Evolutionary conservation across 2,888 invertebrate species (phyloP).

Genomic region (Choreutis nemorana): DNA sequence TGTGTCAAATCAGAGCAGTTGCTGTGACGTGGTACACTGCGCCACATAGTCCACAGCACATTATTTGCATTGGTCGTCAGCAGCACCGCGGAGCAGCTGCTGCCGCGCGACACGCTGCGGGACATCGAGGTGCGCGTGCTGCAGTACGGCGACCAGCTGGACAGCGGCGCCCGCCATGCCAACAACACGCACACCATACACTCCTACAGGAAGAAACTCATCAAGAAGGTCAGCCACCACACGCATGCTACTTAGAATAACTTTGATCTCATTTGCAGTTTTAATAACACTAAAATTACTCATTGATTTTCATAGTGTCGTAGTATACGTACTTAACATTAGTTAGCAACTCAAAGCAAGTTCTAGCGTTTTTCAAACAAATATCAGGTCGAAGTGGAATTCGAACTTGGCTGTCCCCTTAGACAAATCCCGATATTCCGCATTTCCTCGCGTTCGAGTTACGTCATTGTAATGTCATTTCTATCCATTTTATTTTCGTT

Average conservation of each 20-base stretch:
- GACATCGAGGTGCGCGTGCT: constrained; percentile 96
- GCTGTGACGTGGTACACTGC: neutral
- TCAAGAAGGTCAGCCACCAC: constrained; percentile 91
- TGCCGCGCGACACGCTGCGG: constrained; percentile 77
- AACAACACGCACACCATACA: constrained; percentile 85
- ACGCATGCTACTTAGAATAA: constrained; percentile 12
- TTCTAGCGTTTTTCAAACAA: too few species aligned
- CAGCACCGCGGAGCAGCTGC: constrained; percentile 39
- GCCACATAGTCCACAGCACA: constrained; percentile 3
- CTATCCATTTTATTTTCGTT: too few species aligned
- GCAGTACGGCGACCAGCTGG: constrained; percentile 95
- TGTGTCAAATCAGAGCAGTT: too few species aligned
- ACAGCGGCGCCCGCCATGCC: constrained; percentile 79
- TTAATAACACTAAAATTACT: too few species aligned
- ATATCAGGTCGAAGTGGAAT: too few species aligned
- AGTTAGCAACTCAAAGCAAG: too few species aligned
- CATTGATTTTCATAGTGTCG: too few species aligned
- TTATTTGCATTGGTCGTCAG: neutral
- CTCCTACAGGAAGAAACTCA: constrained; percentile 87
- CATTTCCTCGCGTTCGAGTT: too few species aligned
- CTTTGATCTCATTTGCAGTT: constrained; percentile 12
- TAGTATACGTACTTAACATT: too few species aligned
- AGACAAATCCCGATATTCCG: too few species aligned
- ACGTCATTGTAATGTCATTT: too few species aligned
- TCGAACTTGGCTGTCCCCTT: too few species aligned